A percentile compares a stretch with the other conserved stretches of the same genome.
Conservation (phyloP, 2,888 invertebrate species). For the Slavum lentiscoides region DNA sequence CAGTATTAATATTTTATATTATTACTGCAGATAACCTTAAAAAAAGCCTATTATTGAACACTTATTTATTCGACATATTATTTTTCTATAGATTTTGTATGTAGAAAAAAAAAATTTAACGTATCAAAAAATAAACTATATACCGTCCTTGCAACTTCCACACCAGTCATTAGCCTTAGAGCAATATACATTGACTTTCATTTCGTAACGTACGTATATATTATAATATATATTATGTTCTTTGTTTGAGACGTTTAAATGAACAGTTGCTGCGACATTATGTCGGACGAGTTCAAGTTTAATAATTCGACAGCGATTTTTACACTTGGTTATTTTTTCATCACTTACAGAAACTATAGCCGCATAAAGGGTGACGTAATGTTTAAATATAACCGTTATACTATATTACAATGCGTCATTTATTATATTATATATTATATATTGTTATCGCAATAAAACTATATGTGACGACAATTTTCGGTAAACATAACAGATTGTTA, state of each 20-base stretch:
- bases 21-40: too few species aligned
- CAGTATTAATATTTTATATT: too few species aligned
- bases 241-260: slow-evolving; percentile 15
- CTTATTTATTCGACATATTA: neutral
- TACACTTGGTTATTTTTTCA: neutral
- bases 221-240: slow-evolving; percentile 2
- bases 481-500: too few species aligned
- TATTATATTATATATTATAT: too few species aligned
- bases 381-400: too few species aligned
- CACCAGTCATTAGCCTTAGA: slow-evolving; percentile 6
- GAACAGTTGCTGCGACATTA: slow-evolving; percentile 11
- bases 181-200: too few species aligned
- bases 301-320: neutral
- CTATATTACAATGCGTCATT: too few species aligned
- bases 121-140: neutral
- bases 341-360: neutral
- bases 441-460: too few species aligned
- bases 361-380: too few species aligned
- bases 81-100: neutral
- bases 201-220: too few species aligned
- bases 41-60: too few species aligned
- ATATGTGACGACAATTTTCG: too few species aligned
- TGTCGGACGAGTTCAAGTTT: neutral
- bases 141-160: slow-evolving; percentile 7
- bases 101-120: neutral